A percentile compares a stretch with the other conserved stretches of the same genome.
These are phyloP conservation scores for Dicyrtoma fusca DNA, from an alignment of 2,888 invertebrate species.

Conservation along the genomic window DNA sequence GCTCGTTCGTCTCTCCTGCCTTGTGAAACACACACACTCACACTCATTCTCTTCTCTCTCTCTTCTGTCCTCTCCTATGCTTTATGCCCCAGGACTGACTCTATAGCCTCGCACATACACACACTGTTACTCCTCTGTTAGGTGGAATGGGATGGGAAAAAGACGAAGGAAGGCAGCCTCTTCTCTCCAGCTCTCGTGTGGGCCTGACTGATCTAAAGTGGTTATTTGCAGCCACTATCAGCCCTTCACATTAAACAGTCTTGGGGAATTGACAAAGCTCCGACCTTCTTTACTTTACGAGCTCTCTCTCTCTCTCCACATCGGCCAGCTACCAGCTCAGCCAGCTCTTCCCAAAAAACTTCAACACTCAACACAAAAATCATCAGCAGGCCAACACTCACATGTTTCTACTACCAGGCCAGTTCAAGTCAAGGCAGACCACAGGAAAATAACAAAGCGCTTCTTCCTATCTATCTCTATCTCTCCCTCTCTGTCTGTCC, in stretches of 20 bases:
- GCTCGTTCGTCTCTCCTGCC: conserved; percentile 27
- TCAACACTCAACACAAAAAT: not conserved
- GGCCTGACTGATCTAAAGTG: conserved; percentile 53
- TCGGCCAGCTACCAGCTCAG: not conserved
- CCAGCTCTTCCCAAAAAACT: conserved; percentile 11
- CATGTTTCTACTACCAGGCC: not conserved
- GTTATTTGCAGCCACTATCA: conserved; percentile 55
- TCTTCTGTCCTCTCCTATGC: not conserved
- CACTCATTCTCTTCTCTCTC: too few species aligned
- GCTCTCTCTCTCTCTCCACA: conserved; percentile 25
- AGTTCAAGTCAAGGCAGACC: too few species aligned
- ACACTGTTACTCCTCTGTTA: conserved; percentile 32
- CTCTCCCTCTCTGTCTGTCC: too few species aligned
- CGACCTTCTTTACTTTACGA: conserved; percentile 43
- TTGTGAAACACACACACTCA: not conserved
- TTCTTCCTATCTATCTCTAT: too few species aligned
- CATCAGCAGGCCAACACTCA: not conserved
- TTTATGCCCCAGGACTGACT: not conserved
- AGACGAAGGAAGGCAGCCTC: conserved; percentile 43
- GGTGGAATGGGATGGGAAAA: conserved; percentile 45
- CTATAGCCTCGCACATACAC: too few species aligned
- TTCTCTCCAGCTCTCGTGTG: conserved; percentile 43
- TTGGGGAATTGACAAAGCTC: conserved; percentile 53
- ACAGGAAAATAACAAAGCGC: too few species aligned
- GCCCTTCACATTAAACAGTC: conserved; percentile 54